phyloP scores from a whole-genome alignment of 2,888 invertebrate genomes.

The Aphidius colemani region DNA sequence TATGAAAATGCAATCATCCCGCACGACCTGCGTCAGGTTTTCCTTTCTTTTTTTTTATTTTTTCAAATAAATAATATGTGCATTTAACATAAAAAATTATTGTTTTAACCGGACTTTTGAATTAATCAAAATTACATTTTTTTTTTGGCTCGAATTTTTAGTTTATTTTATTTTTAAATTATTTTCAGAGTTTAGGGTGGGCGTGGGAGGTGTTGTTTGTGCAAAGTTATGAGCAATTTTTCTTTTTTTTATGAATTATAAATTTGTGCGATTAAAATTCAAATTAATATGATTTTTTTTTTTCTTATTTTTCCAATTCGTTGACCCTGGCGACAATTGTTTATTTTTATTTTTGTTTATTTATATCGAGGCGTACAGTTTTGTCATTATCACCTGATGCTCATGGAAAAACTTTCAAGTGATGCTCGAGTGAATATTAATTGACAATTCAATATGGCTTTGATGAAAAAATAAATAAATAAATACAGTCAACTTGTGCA shows the following conservation, averaged over 20 bases:
- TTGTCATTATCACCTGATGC: no score
- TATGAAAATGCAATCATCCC: constrained; percentile 25
- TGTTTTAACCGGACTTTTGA: not conserved
- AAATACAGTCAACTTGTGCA: no score
- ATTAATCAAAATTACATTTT: not conserved
- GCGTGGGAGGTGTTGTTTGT: constrained; percentile 11
- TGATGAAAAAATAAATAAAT: no score
- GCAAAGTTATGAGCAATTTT: constrained; percentile 21
- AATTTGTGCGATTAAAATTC: constrained; percentile 29
- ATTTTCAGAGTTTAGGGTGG: constrained; percentile 4
- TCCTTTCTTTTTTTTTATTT: constrained; percentile 20
- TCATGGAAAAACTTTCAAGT: no score
- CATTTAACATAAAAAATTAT: not conserved
- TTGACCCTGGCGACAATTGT: no score
- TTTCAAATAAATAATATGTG: constrained; percentile 8
- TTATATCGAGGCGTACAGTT: no score
- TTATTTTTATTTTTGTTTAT: no score
- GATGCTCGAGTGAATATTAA: no score
- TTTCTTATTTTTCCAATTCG: constrained; percentile 5
- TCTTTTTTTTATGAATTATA: constrained; percentile 14
- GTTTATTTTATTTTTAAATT: not conserved
- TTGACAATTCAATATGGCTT: no score
- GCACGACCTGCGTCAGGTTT: constrained; percentile 36
- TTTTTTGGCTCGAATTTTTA: constrained; percentile 18
- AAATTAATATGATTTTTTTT: no score